Conservation (phyloP, 2,797 vertebrate genomes). For the Odontamblyopus lacepedii region DNA sequence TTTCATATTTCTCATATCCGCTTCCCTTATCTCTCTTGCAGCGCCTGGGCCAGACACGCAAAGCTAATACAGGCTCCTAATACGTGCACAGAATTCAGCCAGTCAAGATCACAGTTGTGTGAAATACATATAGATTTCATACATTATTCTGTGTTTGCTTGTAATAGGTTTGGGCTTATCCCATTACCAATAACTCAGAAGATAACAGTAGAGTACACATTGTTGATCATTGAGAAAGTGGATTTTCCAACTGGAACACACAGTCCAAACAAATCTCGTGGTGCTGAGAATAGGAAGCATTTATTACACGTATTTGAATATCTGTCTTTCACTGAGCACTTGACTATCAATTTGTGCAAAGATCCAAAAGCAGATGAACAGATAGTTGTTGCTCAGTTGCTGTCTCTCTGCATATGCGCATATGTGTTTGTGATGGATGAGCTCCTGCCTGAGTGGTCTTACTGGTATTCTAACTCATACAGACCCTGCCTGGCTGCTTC, state of each 20-base stretch:
- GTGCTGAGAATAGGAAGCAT: conserved; percentile 23
- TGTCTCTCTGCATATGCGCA: conserved; percentile 21
- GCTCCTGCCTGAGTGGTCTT: conserved; percentile 45
- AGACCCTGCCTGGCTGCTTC: conserved; percentile 67
- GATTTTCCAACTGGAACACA: conserved; percentile 32
- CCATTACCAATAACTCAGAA: conserved; percentile 66
- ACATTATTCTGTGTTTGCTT: conserved; percentile 67
- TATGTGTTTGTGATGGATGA: conserved; percentile 63
- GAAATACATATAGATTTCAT: conserved; percentile 76
- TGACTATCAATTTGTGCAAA: conserved; percentile 48
- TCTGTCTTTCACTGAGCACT: conserved; percentile 37
- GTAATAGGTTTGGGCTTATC: conserved; percentile 68
- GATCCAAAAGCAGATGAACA: conserved; percentile 14
- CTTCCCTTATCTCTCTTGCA: conserved; percentile 72
- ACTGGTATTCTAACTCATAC: conserved; percentile 76
- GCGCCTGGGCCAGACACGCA: conserved; percentile 75
- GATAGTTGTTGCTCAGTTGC: conserved; percentile 26
- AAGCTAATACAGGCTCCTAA: conserved; percentile 71
- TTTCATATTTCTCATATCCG: conserved; percentile 83
- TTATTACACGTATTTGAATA: conserved; percentile 38
- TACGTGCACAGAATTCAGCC: conserved; percentile 72
- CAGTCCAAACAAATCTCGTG: conserved; percentile 45
- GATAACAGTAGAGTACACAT: conserved; percentile 60
- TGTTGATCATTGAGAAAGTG: conserved; percentile 60
- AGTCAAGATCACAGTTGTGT: conserved; percentile 65